phyloP scores from a whole-genome alignment of 2,113 vertebrate genomes.

The Cyanoliseus patagonus region DNA sequence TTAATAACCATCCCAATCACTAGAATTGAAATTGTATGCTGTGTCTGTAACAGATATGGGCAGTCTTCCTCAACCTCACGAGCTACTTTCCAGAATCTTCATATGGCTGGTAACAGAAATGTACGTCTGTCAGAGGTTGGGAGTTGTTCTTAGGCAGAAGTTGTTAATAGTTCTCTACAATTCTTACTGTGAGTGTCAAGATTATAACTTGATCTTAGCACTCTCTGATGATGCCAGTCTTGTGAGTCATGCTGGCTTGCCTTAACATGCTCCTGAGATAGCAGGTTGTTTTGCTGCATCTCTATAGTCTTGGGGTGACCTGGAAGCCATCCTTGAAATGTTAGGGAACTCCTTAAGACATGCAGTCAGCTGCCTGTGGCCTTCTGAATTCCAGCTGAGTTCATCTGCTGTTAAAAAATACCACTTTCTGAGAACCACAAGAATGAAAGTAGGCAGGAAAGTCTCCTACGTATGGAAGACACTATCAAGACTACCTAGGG shows the following conservation, averaged over 20 bases:
- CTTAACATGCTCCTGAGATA: background rate
- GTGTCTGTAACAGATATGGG: background rate
- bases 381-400: background rate
- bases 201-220: background rate
- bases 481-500: background rate
- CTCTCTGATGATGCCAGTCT: background rate
- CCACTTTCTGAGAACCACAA: background rate
- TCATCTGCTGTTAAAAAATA: background rate
- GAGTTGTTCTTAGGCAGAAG: background rate
- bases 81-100: background rate
- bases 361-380: background rate
- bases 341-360: background rate
- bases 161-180: background rate
- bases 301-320: background rate
- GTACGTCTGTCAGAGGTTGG: fast-evolving
- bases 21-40: background rate
- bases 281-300: background rate
- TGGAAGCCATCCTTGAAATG: background rate
- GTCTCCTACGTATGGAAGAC: background rate
- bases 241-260: background rate
- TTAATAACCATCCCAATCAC: background rate
- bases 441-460: background rate
- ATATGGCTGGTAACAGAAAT: background rate
- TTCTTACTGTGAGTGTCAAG: background rate
- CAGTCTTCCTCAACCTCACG: background rate